A percentile compares a stretch with the other conserved stretches of the same genome.
Conservation (phyloP, 2,888 invertebrate genomes). For the Plebejus anna region DNA sequence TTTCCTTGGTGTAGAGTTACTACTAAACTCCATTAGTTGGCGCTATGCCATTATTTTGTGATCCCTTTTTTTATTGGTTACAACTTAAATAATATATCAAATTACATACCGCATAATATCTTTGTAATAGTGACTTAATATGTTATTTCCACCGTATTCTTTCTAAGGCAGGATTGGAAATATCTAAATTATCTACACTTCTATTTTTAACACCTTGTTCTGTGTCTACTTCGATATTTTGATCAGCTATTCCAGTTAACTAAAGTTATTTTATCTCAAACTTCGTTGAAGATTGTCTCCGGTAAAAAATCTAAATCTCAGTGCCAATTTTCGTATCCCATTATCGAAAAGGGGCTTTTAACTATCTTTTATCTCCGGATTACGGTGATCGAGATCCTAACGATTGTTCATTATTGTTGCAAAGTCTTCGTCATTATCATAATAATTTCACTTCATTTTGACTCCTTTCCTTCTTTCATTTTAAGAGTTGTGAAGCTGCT, state of each 20-base stretch:
- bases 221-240: too few relatives aligned
- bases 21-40: background rate
- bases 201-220: background rate
- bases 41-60: background rate
- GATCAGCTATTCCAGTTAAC: too few relatives aligned
- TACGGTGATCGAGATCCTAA: background rate
- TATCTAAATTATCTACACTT: too few relatives aligned
- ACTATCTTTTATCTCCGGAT: background rate
- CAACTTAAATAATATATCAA: too few relatives aligned
- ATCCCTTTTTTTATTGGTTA: background rate
- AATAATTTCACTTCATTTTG: background rate
- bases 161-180: too few relatives aligned
- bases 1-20: background rate
- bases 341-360: background rate
- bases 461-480: background rate
- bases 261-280: background rate
- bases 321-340: constrained; percentile 3
- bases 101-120: too few relatives aligned
- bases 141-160: too few relatives aligned
- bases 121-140: too few relatives aligned
- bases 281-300: background rate
- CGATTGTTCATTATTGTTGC: constrained; percentile 11
- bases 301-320: background rate
- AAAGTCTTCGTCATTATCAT: background rate
- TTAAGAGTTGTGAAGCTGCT: background rate